A percentile compares a stretch with the other conserved stretches of the same genome.
These are phyloP conservation scores for Phymorhynchus buccinoides DNA, from an alignment of 1,140 invertebrate genomes.

Conservation along the genomic window DNA sequence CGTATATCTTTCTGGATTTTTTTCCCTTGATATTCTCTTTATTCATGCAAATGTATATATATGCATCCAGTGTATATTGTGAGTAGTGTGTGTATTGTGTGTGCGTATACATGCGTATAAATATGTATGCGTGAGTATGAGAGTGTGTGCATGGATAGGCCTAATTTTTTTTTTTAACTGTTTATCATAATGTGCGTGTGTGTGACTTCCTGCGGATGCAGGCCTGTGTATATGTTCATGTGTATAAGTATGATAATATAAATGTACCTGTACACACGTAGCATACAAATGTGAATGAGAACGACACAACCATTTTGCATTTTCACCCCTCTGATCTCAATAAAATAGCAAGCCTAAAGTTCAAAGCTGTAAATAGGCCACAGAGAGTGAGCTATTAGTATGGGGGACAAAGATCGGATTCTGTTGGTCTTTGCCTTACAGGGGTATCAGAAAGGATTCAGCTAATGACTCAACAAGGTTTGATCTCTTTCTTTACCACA, in stretches of 20 bases:
- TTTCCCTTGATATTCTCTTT: background rate
- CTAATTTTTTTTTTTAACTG: too few relatives aligned
- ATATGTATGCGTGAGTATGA: background rate
- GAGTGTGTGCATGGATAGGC: too few relatives aligned
- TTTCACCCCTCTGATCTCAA: background rate
- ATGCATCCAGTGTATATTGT: background rate
- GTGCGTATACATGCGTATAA: too few relatives aligned
- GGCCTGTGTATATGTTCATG: background rate
- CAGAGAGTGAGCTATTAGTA: too few relatives aligned
- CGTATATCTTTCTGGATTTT: too few relatives aligned
- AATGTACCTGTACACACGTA: too few relatives aligned
- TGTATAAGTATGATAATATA: background rate
- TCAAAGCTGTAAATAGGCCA: too few relatives aligned
- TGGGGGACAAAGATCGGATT: background rate
- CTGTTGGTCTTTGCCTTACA: background rate
- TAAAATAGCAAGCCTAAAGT: too few relatives aligned
- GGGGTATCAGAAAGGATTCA: constrained; percentile 6
- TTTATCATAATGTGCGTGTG: too few relatives aligned
- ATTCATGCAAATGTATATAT: background rate
- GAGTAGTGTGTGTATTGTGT: background rate
- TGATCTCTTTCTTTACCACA: too few relatives aligned
- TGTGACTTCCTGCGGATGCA: too few relatives aligned
- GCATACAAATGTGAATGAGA: background rate
- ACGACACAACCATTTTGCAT: background rate
- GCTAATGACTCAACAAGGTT: constrained; percentile 24